Percentiles rank a stretch among this genome's conserved stretches.
phyloP scores from a whole-genome alignment of 2,113 vertebrate genomes.

The Gracilinanus agilis region DNA sequence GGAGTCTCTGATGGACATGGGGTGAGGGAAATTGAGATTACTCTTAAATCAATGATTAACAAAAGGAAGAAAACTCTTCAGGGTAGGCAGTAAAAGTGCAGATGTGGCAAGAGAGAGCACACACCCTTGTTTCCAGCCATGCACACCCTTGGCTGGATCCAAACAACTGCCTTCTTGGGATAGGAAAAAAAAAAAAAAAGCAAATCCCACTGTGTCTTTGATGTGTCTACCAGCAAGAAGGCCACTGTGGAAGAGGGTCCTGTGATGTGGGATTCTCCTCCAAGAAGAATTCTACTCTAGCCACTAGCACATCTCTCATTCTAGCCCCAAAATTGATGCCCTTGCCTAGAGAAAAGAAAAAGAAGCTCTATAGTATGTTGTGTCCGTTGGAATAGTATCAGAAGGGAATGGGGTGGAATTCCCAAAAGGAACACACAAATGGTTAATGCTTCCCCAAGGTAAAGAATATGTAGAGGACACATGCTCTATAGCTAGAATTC shows the following conservation, averaged over 20 bases:
- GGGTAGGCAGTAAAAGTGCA: slow-evolving; percentile 18
- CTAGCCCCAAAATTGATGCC: slow-evolving; percentile 73
- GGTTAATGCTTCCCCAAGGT: not conserved
- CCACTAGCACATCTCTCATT: slow-evolving; percentile 67
- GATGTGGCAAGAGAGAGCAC: slow-evolving; percentile 43
- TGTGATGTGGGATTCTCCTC: slow-evolving; percentile 75
- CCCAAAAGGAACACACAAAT: not conserved
- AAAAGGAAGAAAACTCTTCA: slow-evolving; percentile 16
- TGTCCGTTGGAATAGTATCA: slow-evolving; percentile 65
- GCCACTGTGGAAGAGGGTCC: slow-evolving; percentile 63
- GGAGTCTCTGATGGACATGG: not conserved
- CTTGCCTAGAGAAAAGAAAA: slow-evolving; percentile 57
- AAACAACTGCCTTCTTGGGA: slow-evolving; percentile 59
- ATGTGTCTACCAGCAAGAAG: slow-evolving; percentile 53
- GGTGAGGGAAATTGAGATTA: not conserved
- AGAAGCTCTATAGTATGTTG: slow-evolving; percentile 53
- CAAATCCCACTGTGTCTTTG: slow-evolving; percentile 37
- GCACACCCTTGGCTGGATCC: slow-evolving; percentile 25
- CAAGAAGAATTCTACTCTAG: slow-evolving; percentile 12
- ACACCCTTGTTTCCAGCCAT: slow-evolving; percentile 12
- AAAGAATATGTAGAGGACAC: accelerated
- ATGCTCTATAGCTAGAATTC: slow-evolving; percentile 21
- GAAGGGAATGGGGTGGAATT: not conserved
- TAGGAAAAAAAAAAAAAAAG: slow-evolving; percentile 61
- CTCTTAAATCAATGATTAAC: not conserved